phyloP scores from a whole-genome alignment of 92 coral and sea anemone species.

The Porites divaricata region DNA sequence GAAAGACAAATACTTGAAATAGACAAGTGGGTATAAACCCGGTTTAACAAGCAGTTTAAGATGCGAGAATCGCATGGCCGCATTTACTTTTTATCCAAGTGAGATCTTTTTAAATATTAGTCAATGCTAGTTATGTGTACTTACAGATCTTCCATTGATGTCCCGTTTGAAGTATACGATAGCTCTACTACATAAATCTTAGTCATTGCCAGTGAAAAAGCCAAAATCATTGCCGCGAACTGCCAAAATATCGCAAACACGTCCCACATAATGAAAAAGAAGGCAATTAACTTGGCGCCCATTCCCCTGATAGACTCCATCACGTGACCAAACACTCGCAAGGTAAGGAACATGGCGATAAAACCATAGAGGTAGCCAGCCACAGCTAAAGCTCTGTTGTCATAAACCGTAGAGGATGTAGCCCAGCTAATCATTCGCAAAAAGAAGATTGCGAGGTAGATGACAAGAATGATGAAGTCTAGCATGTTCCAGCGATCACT shows the following conservation, averaged over 20 bases:
- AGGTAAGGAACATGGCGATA: constrained; percentile 43
- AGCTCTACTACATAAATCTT: constrained; percentile 41
- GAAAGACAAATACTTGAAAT: too few species aligned
- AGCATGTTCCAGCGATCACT: constrained; percentile 64
- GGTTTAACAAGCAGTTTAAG: not conserved
- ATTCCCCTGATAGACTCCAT: constrained; percentile 46
- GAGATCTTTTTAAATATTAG: not conserved
- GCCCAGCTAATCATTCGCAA: constrained; percentile 42
- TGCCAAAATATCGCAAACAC: constrained; percentile 41
- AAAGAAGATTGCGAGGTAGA: constrained; percentile 11
- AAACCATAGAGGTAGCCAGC: constrained; percentile 56
- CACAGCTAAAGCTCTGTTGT: constrained; percentile 39
- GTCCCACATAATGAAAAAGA: constrained; percentile 42
- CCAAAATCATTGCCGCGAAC: constrained; percentile 43
- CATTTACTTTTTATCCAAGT: too few species aligned
- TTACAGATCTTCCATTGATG: not conserved
- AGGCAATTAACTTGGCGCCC: constrained; percentile 58
- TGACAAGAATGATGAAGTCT: constrained; percentile 35
- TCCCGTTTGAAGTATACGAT: constrained; percentile 1
- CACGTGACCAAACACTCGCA: constrained; percentile 58
- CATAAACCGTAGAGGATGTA: constrained; percentile 3
- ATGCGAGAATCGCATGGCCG: too few species aligned
- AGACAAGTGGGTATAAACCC: not conserved
- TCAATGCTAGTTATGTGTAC: not conserved
- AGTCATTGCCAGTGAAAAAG: constrained; percentile 51